Conservation (phyloP, 2,888 invertebrate genomes). For the Brachylomia viminalis region DNA sequence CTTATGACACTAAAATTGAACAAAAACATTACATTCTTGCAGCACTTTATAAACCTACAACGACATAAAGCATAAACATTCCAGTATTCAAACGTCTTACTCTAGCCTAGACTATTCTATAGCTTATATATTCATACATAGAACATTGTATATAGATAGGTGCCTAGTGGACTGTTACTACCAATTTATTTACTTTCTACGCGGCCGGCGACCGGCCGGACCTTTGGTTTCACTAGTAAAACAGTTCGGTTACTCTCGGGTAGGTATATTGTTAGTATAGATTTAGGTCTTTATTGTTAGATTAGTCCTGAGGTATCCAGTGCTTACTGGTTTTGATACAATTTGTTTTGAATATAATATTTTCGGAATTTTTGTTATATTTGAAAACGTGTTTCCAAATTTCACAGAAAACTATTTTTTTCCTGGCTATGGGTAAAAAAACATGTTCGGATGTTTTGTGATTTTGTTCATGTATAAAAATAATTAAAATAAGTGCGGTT, state of each 20-base stretch:
- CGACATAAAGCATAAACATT: conserved; percentile 12
- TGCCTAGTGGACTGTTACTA: conserved; percentile 44
- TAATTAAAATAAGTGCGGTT: background rate
- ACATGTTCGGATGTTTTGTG: background rate
- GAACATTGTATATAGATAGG: conserved; percentile 13
- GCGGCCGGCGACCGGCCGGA: conserved; percentile 60
- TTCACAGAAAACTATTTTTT: background rate
- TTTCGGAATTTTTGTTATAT: background rate
- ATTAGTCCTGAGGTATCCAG: background rate
- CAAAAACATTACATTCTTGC: background rate
- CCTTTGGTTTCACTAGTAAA: conserved; percentile 48
- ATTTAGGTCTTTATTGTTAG: conserved; percentile 8
- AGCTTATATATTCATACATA: conserved; percentile 7
- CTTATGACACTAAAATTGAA: background rate
- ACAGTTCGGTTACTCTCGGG: conserved; percentile 25
- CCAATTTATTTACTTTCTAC: conserved; percentile 79
- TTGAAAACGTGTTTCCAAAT: background rate
- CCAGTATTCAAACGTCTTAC: conserved; percentile 42
- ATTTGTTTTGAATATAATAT: background rate
- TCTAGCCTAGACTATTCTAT: conserved; percentile 1
- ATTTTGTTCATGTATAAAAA: background rate
- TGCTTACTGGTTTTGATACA: background rate
- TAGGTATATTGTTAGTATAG: conserved; percentile 4
- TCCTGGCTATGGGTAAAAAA: background rate
- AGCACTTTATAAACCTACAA: background rate